Percentiles rank a stretch among this genome's conserved stretches.
Evolutionary conservation across 1,140 invertebrate genomes (phyloP).

Genomic region (Apis laboriosa): DNA sequence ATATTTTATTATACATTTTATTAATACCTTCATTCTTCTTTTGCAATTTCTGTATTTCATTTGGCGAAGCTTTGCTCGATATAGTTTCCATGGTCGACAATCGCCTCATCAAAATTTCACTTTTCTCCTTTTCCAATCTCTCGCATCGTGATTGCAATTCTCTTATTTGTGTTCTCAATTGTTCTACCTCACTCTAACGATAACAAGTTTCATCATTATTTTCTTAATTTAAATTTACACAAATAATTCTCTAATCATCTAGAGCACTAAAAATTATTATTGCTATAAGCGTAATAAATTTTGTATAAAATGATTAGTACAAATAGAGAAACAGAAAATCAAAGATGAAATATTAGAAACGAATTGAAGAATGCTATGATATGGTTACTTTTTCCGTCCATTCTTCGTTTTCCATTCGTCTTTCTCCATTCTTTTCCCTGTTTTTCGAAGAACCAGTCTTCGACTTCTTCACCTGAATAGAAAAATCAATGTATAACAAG

Average conservation of each 20-base stretch:
- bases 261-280: slow-evolving; percentile 6
- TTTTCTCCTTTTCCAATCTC: slow-evolving; percentile 91
- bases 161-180: slow-evolving; percentile 84
- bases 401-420: slow-evolving; percentile 66
- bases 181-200: slow-evolving; percentile 86
- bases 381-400: slow-evolving; percentile 75
- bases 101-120: slow-evolving; percentile 89
- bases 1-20: not conserved
- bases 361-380: slow-evolving; percentile 22
- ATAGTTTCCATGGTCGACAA: slow-evolving; percentile 88
- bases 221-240: not conserved
- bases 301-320: not conserved
- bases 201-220: slow-evolving; percentile 81
- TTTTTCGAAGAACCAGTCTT: slow-evolving; percentile 66
- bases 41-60: slow-evolving; percentile 90
- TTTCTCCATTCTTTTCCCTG: slow-evolving; percentile 60
- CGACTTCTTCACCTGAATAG: slow-evolving; percentile 75
- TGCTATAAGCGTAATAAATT: slow-evolving; percentile 2
- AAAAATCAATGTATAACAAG: slow-evolving; percentile 17
- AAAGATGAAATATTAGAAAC: not conserved
- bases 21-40: slow-evolving; percentile 89
- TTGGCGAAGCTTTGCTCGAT: slow-evolving; percentile 84
- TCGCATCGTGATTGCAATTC: slow-evolving; percentile 86
- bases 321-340: not conserved
- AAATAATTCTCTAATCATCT: not conserved